Conservation (phyloP, 2,113 vertebrate genomes). For the Leucoraja erinaceus region DNA sequence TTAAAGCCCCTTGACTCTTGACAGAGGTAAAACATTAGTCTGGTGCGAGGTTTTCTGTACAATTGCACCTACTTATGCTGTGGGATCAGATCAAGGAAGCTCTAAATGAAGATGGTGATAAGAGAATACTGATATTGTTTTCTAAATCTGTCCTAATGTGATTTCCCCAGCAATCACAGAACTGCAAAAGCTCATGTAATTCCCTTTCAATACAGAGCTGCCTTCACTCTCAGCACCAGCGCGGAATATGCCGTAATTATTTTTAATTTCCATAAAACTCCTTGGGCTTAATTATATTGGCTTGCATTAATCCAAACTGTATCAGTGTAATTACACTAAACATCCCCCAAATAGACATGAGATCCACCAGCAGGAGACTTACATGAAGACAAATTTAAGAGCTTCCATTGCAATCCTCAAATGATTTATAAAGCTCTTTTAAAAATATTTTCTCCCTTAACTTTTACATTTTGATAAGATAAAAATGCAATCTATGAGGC, state of each 20-base stretch:
- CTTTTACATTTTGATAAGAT: not conserved
- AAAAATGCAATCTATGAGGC: not conserved
- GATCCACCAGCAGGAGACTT: not conserved
- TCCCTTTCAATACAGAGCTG: not conserved
- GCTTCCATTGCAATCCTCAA: not conserved
- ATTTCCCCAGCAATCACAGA: not conserved
- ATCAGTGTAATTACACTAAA: not conserved
- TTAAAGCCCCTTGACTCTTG: too few relatives aligned
- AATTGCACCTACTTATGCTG: too few relatives aligned
- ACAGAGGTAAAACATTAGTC: too few relatives aligned
- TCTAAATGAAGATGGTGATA: not conserved
- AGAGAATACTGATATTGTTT: not conserved
- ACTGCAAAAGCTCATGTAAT: not conserved
- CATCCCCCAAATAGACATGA: not conserved
- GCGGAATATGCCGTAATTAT: not conserved
- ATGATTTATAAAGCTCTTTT: not conserved
- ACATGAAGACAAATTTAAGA: not conserved
- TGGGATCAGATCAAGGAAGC: not conserved
- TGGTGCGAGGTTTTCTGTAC: too few relatives aligned
- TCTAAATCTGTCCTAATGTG: not conserved
- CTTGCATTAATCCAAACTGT: not conserved
- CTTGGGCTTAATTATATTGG: not conserved
- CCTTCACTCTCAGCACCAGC: not conserved
- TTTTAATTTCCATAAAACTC: not conserved
- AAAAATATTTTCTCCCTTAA: not conserved